These are phyloP conservation scores for Pararge aegeria DNA, from an alignment of 1,140 invertebrate genomes.

Conservation along the genomic window DNA sequence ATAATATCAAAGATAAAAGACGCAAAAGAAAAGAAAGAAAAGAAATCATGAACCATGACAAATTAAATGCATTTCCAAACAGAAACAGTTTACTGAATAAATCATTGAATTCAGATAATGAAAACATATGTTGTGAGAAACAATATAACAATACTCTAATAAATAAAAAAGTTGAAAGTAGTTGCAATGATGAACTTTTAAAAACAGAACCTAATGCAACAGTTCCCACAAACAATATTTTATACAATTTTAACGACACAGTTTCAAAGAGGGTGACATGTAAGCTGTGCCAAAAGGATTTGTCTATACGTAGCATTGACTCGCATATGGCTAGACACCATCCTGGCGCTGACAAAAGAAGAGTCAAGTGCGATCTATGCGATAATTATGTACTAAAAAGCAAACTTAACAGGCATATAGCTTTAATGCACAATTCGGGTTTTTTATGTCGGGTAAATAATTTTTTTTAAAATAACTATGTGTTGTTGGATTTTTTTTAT, in stretches of 20 bases:
- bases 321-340: slow-evolving; percentile 36
- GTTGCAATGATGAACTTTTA: not conserved
- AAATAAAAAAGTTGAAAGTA: not conserved
- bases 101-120: not conserved
- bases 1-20: too few species aligned
- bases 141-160: not conserved
- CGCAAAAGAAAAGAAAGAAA: too few species aligned
- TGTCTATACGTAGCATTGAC: slow-evolving; percentile 40
- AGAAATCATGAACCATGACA: too few species aligned
- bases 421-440: slow-evolving; percentile 26
- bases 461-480: not conserved
- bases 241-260: slow-evolving; percentile 13
- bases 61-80: too few species aligned
- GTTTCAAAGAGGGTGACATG: slow-evolving; percentile 27
- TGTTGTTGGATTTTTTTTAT: not conserved
- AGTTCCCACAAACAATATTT: not conserved
- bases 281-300: slow-evolving; percentile 37
- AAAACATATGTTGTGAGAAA: not conserved
- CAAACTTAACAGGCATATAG: slow-evolving; percentile 32
- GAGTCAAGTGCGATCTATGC: slow-evolving; percentile 40
- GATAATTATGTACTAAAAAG: slow-evolving; percentile 29
- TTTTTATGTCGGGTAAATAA: slow-evolving; percentile 37
- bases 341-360: slow-evolving; percentile 35
- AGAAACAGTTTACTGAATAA: too few species aligned
- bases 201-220: too few species aligned